Evolutionary conservation across 2,797 vertebrate species (phyloP).

Genomic region (Alosa sapidissima): DNA sequence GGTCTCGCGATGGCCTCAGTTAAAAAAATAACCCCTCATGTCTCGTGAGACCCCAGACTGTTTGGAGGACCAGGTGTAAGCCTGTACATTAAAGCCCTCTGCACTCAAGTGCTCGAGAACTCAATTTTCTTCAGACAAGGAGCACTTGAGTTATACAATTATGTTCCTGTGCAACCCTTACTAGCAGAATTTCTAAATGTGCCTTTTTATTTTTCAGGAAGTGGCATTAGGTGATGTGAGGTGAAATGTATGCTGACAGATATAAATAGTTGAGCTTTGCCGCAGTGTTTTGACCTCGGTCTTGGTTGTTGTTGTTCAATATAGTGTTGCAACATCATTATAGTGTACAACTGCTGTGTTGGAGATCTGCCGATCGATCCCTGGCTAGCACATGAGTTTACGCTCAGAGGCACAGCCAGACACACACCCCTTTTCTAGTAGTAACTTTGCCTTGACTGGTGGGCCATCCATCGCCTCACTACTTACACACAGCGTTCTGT

Average conservation of each 20-base stretch:
- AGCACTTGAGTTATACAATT: no score
- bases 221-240: background rate
- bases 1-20: no score
- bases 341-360: background rate
- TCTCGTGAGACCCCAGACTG: no score
- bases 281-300: background rate
- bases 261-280: background rate
- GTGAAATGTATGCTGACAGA: background rate
- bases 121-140: no score
- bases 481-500: background rate
- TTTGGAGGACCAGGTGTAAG: no score
- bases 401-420: background rate
- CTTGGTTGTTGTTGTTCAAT: background rate
- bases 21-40: no score
- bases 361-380: background rate
- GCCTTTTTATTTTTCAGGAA: background rate
- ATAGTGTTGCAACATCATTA: background rate
- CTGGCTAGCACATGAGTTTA: background rate
- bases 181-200: background rate
- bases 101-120: no score
- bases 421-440: background rate
- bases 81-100: no score
- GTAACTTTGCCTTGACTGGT: slow-evolving; percentile 7
- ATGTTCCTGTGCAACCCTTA: background rate
- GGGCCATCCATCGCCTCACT: background rate